Conservation (phyloP, 2,888 invertebrate genomes). For the Heliconius ismenius region DNA sequence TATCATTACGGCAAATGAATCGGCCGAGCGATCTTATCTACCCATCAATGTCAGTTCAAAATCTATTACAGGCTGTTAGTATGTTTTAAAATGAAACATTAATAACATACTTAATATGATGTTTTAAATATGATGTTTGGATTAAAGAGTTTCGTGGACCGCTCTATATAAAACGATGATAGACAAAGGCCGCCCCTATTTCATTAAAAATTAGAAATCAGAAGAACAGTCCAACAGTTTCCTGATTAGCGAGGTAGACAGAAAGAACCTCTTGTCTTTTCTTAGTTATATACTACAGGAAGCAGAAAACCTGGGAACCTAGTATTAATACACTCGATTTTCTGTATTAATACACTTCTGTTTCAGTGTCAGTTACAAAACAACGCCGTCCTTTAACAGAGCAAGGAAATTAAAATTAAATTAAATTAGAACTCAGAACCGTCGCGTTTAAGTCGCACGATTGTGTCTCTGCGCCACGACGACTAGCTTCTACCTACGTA, state of each 20-base stretch:
- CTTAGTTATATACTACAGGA: too few relatives aligned
- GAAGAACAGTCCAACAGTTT: not conserved
- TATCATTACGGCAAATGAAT: conserved; percentile 78
- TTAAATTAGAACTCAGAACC: too few relatives aligned
- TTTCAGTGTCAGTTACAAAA: too few relatives aligned
- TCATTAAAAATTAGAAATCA: conserved; percentile 10
- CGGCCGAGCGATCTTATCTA: conserved; percentile 70
- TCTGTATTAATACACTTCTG: too few relatives aligned
- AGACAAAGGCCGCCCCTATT: not conserved
- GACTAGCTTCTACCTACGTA: too few relatives aligned
- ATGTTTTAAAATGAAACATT: conserved; percentile 42
- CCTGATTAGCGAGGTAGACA: too few relatives aligned
- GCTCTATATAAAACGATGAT: not conserved
- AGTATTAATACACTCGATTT: too few relatives aligned
- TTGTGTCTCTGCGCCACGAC: too few relatives aligned
- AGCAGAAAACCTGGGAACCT: too few relatives aligned
- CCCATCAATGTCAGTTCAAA: conserved; percentile 71
- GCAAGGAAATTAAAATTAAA: not conserved
- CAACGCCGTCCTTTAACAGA: too few relatives aligned
- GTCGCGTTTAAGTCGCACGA: too few relatives aligned
- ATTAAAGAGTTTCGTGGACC: conserved; percentile 8
- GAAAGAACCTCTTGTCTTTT: too few relatives aligned
- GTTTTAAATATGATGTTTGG: conserved; percentile 18
- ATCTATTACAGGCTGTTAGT: conserved; percentile 61
- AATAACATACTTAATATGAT: conserved; percentile 19